These are phyloP conservation scores for Galaxea fascicularis DNA, from an alignment of 92 coral and sea anemone genomes.

Conservation along the genomic window DNA sequence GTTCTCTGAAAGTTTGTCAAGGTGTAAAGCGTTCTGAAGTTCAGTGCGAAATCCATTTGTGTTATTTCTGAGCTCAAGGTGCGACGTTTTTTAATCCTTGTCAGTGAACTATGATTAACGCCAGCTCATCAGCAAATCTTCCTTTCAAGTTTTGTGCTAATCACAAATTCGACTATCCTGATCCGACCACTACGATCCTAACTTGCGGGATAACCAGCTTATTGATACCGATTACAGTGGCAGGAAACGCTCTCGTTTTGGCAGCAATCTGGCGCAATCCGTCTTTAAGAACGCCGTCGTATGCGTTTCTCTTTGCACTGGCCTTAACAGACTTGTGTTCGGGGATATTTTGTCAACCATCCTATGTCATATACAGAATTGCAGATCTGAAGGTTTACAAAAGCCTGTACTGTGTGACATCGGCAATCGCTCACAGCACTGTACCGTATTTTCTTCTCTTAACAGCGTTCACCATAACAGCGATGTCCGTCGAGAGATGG, in stretches of 20 bases:
- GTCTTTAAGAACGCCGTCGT: conserved; percentile 41
- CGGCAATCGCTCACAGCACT: conserved; percentile 1
- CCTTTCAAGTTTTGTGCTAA: not conserved
- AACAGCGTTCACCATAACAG: not conserved
- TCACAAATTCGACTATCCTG: not conserved
- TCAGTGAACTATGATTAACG: not conserved
- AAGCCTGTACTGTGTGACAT: not conserved
- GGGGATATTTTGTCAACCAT: conserved; percentile 51
- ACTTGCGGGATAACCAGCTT: conserved; percentile 4
- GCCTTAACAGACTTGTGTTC: conserved; percentile 41
- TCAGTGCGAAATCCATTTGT: too few relatives aligned
- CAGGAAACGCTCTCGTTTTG: conserved; percentile 3
- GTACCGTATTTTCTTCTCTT: not conserved
- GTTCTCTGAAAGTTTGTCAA: too few relatives aligned
- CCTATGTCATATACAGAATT: not conserved
- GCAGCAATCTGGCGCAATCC: conserved; percentile 28
- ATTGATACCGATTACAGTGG: conserved; percentile 7
- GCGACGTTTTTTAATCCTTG: too few relatives aligned
- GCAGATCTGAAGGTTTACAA: not conserved
- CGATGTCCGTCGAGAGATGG: conserved; percentile 33
- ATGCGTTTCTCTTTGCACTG: conserved; percentile 28
- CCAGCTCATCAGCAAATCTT: not conserved
- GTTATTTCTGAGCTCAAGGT: too few relatives aligned
- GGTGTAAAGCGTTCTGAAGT: too few relatives aligned
- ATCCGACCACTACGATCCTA: not conserved